These are phyloP conservation scores for Lingula anatina DNA, from an alignment of 2,888 invertebrate genomes.

Conservation along the genomic window DNA sequence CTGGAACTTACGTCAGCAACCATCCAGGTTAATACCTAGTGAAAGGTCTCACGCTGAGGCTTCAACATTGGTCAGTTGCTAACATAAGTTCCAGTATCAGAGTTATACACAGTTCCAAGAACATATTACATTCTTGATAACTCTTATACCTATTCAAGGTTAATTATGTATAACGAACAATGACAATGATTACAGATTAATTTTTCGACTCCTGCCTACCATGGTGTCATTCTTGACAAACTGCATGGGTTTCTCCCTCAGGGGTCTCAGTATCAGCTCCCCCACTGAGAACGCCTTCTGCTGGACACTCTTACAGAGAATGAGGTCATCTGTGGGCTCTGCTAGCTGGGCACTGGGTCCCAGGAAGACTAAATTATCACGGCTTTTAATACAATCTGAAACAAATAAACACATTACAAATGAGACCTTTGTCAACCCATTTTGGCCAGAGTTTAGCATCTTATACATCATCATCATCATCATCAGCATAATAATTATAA, in stretches of 20 bases:
- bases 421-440: too few relatives aligned
- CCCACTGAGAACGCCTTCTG: conserved; percentile 29
- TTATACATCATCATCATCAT: too few relatives aligned
- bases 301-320: conserved; percentile 20
- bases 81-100: too few relatives aligned
- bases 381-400: conserved; percentile 29
- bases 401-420: background rate
- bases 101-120: conserved; percentile 1
- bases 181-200: background rate
- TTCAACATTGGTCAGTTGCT: too few relatives aligned
- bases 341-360: conserved; percentile 20
- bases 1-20: too few relatives aligned
- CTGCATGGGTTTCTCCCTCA: conserved; percentile 23
- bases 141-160: background rate
- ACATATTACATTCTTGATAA: background rate
- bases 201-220: conserved; percentile 14
- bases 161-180: background rate
- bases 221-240: conserved; percentile 18
- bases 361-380: conserved; percentile 13
- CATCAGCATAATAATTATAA: too few relatives aligned
- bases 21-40: too few relatives aligned
- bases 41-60: too few relatives aligned
- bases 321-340: conserved; percentile 18
- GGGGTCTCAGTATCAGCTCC: conserved; percentile 19
- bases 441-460: too few relatives aligned